Evolutionary conservation across 2,113 vertebrate species (phyloP).

Genomic region (Pseudolaguvia tuberculata): DNA sequence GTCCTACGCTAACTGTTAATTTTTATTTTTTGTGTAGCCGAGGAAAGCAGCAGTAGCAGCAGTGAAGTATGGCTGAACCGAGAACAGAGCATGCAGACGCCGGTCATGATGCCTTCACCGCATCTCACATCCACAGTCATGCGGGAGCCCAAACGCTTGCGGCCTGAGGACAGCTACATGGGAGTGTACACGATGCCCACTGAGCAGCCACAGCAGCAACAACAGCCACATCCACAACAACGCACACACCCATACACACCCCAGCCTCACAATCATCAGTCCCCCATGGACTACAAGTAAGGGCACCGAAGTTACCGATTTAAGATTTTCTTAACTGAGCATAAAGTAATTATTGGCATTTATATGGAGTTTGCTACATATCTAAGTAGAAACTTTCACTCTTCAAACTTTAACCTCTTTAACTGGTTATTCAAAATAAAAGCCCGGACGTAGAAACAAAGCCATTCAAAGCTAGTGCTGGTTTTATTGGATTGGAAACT

Average conservation of each 20-base stretch:
- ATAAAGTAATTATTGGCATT: background rate
- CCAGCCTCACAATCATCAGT: conserved; percentile 72
- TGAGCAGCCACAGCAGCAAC: conserved; percentile 75
- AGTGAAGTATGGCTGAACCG: conserved; percentile 81
- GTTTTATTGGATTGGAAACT: background rate
- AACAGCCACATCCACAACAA: conserved; percentile 43
- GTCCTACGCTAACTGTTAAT: conserved; percentile 27
- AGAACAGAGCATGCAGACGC: conserved; percentile 90
- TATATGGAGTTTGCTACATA: background rate
- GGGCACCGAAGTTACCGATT: conserved; percentile 47
- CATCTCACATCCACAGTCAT: conserved; percentile 96
- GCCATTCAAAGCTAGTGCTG: background rate
- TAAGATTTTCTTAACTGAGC: too few species aligned
- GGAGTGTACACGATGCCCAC: conserved; percentile 88
- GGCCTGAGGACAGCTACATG: conserved; percentile 91
- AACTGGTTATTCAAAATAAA: too few species aligned
- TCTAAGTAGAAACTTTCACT: too few species aligned
- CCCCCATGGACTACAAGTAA: conserved; percentile 96
- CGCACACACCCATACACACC: conserved; percentile 61
- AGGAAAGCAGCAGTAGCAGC: conserved; percentile 90
- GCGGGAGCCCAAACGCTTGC: conserved; percentile 90
- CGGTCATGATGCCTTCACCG: conserved; percentile 94
- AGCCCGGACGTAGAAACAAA: too few species aligned
- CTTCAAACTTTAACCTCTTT: too few species aligned
- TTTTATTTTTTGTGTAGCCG: conserved; percentile 72